A percentile compares a stretch with the other conserved stretches of the same genome.
Conservation (phyloP, 2,888 invertebrate species). For the Drosophila histrio region DNA sequence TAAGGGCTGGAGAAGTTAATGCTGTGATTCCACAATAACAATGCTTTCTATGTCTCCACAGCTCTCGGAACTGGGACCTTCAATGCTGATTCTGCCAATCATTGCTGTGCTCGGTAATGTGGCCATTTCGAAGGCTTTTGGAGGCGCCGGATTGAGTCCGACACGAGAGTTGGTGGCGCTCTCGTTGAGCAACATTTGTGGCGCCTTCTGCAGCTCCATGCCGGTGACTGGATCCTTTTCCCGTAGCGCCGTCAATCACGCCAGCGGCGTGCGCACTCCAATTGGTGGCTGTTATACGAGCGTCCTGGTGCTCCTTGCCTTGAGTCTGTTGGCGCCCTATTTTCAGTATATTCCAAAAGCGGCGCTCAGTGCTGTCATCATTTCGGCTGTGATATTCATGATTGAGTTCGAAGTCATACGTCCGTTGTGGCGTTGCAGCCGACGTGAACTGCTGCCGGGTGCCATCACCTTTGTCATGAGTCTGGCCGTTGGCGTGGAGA, state of each 20-base stretch:
- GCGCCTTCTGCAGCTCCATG: constrained; percentile 95
- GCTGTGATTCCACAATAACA: not conserved
- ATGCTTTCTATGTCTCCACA: constrained; percentile 15
- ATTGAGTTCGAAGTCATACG: constrained; percentile 95
- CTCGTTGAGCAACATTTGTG: constrained; percentile 92
- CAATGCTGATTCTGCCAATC: constrained; percentile 93
- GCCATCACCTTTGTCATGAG: constrained; percentile 94
- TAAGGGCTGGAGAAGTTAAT: constrained; percentile 15
- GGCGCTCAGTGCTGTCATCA: constrained; percentile 95
- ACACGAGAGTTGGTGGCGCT: constrained; percentile 95
- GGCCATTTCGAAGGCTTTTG: constrained; percentile 97
- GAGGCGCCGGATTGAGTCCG: constrained; percentile 92
- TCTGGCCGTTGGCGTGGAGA: constrained; percentile 92
- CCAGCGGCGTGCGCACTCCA: constrained; percentile 96
- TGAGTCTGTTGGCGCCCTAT: constrained; percentile 94
- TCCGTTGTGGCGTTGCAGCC: constrained; percentile 93
- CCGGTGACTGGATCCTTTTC: constrained; percentile 96
- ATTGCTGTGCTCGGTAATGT: constrained; percentile 96
- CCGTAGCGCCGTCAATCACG: constrained; percentile 96
- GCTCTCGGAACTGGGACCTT: constrained; percentile 92
- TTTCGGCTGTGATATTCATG: constrained; percentile 97
- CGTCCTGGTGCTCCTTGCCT: constrained; percentile 90
- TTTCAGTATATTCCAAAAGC: constrained; percentile 96
- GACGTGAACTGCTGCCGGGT: constrained; percentile 91
- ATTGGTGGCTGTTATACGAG: constrained; percentile 94